Evolutionary conservation across 2,113 vertebrate genomes (phyloP), one percentile per base, ranked within the genome.

Genomic region (Eleginops maclovinus): DNA sequence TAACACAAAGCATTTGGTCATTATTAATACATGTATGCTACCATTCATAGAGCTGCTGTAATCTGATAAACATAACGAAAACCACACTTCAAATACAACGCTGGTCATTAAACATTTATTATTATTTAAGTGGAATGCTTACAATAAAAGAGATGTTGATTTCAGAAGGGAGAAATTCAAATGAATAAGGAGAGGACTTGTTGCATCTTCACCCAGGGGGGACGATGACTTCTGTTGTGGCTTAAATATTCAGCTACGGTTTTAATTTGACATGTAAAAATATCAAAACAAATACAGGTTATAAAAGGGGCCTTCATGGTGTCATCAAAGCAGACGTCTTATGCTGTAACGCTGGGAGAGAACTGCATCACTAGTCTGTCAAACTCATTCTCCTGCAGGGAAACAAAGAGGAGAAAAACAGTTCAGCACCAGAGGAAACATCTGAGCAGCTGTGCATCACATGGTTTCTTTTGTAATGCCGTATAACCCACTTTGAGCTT

Each of bases 361-460:
- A 98, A 99, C 63, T 98, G 98, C 88, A 97, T 89, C 2, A 87
- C 92, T 24, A 99, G 94, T n/a, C 98, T 94, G 81, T 98, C 97
- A 79, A 99, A 99, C 74, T 99, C 98, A 2, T 97, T 97, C 89
- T 99, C 98, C 98, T 99, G 88, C 7, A 26, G 82, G 62, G 15
- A 77, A 82, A 85, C 65, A 2, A 64, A 4, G 28, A 66, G 28
- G 0, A 77, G 24, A 67, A 22, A 79, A 70, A 62, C 26, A n/a
- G 53, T 83, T 79, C 65, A 76, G 72, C 49, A 60, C 10, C 13
- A 41, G 31, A 11, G 55, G 66, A 53, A 77, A 82, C 6, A 67
- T 68, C 4, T 58, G 16, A 46, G 19, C 17, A 81, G 85, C 72
- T 81, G 73, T 67, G 50, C 51, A 68, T 60, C 11, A 15, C 64